Conservation (phyloP, 2,888 invertebrate species). For the Drosophila kambysellisi region DNA sequence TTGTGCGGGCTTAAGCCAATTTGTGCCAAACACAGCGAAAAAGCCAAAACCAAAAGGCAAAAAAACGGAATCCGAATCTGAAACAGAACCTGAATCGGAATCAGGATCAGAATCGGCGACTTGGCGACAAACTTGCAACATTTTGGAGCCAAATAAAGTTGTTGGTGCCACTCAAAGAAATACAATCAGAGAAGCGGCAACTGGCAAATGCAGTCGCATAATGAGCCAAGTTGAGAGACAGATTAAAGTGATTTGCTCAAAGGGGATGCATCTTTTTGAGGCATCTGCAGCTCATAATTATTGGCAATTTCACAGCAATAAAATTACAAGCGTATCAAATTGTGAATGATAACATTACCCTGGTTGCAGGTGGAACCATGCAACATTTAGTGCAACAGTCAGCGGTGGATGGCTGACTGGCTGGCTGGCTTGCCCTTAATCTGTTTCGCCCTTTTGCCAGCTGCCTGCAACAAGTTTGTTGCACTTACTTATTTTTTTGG, state of each 20-base stretch:
- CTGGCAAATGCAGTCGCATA: conserved; percentile 46
- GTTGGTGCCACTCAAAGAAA: conserved; percentile 14
- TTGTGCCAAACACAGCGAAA: conserved; percentile 66
- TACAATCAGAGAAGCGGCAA: conserved; percentile 15
- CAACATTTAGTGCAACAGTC: conserved; percentile 35
- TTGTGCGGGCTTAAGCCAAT: conserved; percentile 77
- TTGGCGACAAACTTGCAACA: conserved; percentile 46
- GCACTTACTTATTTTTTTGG: conserved; percentile 17
- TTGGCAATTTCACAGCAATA: conserved; percentile 83
- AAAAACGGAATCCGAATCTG: conserved; percentile 23
- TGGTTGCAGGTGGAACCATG: conserved; percentile 62
- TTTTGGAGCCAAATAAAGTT: conserved; percentile 53
- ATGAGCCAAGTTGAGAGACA: conserved; percentile 36
- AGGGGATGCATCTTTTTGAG: not conserved
- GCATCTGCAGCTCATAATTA: conserved; percentile 71
- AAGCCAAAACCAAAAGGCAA: conserved; percentile 36
- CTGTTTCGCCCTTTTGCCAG: conserved; percentile 7
- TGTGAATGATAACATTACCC: conserved; percentile 71
- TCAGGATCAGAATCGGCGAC: conserved; percentile 7
- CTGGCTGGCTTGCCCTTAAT: not conserved
- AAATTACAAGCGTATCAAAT: conserved; percentile 81
- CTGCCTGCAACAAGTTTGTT: conserved; percentile 39
- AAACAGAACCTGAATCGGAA: conserved; percentile 15
- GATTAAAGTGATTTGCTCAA: conserved; percentile 16
- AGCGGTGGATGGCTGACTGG: not conserved